Conservation (phyloP, 2,888 invertebrate genomes). For the Opisthograptis luteolata region DNA sequence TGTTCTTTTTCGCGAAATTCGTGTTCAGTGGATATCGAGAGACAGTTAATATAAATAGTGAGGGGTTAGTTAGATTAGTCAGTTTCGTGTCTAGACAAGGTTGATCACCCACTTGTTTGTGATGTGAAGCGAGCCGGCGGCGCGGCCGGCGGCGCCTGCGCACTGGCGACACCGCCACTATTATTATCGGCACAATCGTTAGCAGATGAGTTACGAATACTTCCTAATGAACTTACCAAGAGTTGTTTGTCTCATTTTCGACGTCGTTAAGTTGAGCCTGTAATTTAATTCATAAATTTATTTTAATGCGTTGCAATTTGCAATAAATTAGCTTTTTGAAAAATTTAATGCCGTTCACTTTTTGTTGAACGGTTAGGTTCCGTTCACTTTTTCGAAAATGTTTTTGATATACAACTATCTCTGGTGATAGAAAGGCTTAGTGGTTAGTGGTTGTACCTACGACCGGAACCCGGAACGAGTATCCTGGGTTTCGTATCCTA, state of each 20-base stretch:
- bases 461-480: no score
- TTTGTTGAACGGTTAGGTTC: not conserved
- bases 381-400: constrained; percentile 8
- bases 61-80: constrained; percentile 45
- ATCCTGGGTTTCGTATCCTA: no score
- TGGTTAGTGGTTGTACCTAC: no score
- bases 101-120: constrained; percentile 45
- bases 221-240: constrained; percentile 3
- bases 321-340: not conserved
- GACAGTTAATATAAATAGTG: constrained; percentile 27
- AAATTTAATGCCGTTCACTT: not conserved
- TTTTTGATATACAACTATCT: not conserved
- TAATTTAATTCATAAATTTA: no score
- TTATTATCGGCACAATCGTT: constrained; percentile 10
- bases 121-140: constrained; percentile 26
- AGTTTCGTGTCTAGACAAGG: constrained; percentile 52
- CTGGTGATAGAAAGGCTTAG: no score
- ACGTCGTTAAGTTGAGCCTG: no score
- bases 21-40: constrained; percentile 10
- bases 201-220: not conserved
- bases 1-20: constrained; percentile 10
- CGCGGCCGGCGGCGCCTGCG: no score
- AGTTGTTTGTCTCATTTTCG: no score
- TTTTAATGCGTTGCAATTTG: not conserved
- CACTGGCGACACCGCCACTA: constrained; percentile 24